phyloP scores from a whole-genome alignment of 1,140 invertebrate genomes.

The Diorhabda elongata region DNA sequence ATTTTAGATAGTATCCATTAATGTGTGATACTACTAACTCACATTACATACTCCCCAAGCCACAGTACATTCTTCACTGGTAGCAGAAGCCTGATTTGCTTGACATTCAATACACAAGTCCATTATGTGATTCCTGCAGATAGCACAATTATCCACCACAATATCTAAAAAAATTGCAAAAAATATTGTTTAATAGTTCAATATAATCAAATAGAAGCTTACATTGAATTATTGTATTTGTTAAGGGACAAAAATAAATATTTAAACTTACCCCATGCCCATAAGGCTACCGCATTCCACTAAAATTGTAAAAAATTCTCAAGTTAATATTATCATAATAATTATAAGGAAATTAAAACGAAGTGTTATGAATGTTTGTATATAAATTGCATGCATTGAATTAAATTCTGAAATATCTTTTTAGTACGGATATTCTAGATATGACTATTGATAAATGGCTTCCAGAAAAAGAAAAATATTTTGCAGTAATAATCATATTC shows the following conservation, averaged over 20 bases:
- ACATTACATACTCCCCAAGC: constrained; percentile 99
- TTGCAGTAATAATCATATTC: too few relatives aligned
- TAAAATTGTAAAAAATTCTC: constrained; percentile 50
- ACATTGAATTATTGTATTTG: not conserved
- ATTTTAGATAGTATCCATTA: too few relatives aligned
- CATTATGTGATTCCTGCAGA: constrained; percentile 99
- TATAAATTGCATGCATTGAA: too few relatives aligned
- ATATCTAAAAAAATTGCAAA: constrained; percentile 68
- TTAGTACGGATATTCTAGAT: too few relatives aligned
- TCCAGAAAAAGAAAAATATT: too few relatives aligned
- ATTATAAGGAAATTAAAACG: too few relatives aligned
- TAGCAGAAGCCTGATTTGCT: constrained; percentile 97
- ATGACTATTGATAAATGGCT: too few relatives aligned
- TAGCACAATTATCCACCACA: constrained; percentile 99
- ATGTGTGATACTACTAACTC: constrained; percentile 44
- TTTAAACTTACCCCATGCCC: constrained; percentile 85
- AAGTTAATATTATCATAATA: too few relatives aligned
- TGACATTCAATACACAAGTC: constrained; percentile 99
- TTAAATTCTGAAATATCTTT: too few relatives aligned
- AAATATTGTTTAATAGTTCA: not conserved
- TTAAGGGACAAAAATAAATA: not conserved
- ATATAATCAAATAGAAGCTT: not conserved
- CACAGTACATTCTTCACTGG: constrained; percentile 98
- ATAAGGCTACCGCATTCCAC: constrained; percentile 98
- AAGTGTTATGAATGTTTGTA: too few relatives aligned